These are phyloP conservation scores for Spinibarbus caldwelli DNA, from an alignment of 2,797 vertebrate genomes.

Conservation along the genomic window DNA sequence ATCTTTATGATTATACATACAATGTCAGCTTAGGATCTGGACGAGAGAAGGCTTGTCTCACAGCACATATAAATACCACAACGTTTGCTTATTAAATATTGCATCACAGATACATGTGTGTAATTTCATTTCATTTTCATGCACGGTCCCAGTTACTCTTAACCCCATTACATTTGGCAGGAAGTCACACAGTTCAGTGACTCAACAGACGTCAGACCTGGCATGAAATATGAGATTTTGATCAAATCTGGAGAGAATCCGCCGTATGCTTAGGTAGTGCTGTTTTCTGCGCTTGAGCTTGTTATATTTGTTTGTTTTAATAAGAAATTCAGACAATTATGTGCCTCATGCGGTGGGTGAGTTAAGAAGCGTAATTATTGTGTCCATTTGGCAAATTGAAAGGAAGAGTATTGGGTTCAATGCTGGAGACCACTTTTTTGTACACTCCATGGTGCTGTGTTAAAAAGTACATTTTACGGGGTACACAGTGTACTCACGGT, in stretches of 20 bases:
- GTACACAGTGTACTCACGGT: conserved; percentile 28
- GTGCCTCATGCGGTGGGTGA: conserved; percentile 48
- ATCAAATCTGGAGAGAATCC: conserved; percentile 32
- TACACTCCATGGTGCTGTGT: conserved; percentile 30
- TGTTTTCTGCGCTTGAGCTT: conserved; percentile 45
- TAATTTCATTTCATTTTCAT: conserved; percentile 7
- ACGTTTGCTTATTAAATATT: conserved; percentile 10
- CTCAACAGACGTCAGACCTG: conserved; percentile 15
- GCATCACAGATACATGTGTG: conserved; percentile 3
- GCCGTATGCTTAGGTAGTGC: background rate
- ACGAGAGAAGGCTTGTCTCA: background rate
- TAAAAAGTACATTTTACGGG: conserved; percentile 44
- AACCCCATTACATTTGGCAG: conserved; percentile 17
- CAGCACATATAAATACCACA: background rate
- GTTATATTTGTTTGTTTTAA: conserved; percentile 40
- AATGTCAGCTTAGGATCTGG: background rate
- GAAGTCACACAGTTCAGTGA: conserved; percentile 29
- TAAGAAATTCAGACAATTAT: conserved; percentile 53
- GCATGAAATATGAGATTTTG: conserved; percentile 23
- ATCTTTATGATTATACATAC: conserved; percentile 21
- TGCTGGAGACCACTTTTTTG: conserved; percentile 9
- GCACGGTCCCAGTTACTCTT: background rate
- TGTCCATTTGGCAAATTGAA: conserved; percentile 58
- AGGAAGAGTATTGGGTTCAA: conserved; percentile 36
- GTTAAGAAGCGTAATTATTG: conserved; percentile 55